Evolutionary conservation across 2,113 vertebrate genomes (phyloP).

Genomic region (Scartelaos histophorus): DNA sequence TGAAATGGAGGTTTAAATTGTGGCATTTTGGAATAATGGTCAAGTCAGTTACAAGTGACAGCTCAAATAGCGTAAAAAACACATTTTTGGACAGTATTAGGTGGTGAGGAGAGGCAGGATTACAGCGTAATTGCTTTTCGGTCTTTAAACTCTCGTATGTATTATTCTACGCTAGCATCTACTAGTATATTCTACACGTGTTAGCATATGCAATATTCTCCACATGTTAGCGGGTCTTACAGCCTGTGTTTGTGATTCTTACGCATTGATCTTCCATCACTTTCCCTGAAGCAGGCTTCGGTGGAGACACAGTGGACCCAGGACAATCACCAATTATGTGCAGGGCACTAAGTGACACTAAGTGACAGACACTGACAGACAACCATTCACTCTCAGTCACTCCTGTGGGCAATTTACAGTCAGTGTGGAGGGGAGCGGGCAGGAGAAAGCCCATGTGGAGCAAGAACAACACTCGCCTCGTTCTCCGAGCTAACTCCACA

Average conservation of each 20-base stretch:
- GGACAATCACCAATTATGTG: slow-evolving; percentile 13
- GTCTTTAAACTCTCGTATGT: background rate
- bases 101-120: background rate
- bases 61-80: slow-evolving; percentile 10
- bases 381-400: slow-evolving; percentile 9
- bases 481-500: background rate
- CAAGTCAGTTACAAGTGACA: slow-evolving; percentile 38
- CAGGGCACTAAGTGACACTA: slow-evolving; percentile 9
- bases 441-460: slow-evolving; percentile 1
- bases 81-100: background rate
- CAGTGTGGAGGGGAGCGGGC: background rate
- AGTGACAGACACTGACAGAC: slow-evolving; percentile 12
- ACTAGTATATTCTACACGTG: too few relatives aligned
- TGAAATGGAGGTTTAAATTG: slow-evolving; percentile 22
- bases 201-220: background rate
- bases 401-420: slow-evolving; percentile 9
- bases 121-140: background rate
- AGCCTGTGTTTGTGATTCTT: background rate
- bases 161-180: background rate
- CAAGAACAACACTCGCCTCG: background rate
- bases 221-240: background rate
- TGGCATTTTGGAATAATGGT: slow-evolving; percentile 29
- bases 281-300: background rate
- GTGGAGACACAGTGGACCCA: slow-evolving; percentile 9
- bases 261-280: slow-evolving; percentile 7